Percentiles rank a stretch among this genome's conserved stretches.
Evolutionary conservation across 1,140 invertebrate species (phyloP).

Genomic region (Bombus huntii): DNA sequence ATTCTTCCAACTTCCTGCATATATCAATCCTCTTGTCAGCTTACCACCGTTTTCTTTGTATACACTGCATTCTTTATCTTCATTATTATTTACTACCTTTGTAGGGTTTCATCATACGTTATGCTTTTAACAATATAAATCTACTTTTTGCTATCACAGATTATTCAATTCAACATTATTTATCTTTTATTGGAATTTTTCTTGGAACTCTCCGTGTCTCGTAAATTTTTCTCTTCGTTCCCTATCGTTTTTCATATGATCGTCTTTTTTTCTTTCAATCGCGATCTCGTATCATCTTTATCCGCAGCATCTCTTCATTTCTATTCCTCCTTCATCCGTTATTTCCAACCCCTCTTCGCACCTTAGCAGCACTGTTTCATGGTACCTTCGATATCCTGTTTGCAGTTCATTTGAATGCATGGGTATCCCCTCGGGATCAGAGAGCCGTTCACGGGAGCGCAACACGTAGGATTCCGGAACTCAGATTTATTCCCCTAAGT

Average conservation of each 20-base stretch:
- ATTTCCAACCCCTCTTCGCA: neutral
- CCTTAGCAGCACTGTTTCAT: constrained; percentile 43
- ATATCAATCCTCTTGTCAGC: constrained; percentile 1
- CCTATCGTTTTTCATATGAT: too few species aligned
- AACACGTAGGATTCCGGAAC: constrained; percentile 67
- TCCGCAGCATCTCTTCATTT: constrained; percentile 29
- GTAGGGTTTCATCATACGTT: neutral
- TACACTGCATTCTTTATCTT: constrained; percentile 9
- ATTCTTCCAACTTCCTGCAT: neutral
- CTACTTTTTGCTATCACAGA: too few species aligned
- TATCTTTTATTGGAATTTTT: too few species aligned
- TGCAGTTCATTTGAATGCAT: constrained; percentile 72
- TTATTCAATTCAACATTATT: too few species aligned
- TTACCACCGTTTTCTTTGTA: neutral
- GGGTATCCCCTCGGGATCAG: constrained; percentile 61
- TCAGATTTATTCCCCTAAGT: constrained; percentile 68
- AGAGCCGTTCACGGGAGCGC: constrained; percentile 55
- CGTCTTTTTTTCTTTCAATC: too few species aligned
- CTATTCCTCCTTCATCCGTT: constrained; percentile 38
- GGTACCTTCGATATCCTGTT: constrained; percentile 69
- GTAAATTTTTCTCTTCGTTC: too few species aligned
- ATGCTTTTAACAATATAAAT: neutral
- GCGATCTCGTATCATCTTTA: constrained; percentile 12
- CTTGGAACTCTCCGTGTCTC: too few species aligned
- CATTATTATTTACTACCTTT: neutral